Percentiles rank a stretch among this genome's conserved stretches.
phyloP scores from a whole-genome alignment of 2,888 invertebrate species.

The Drosophila peninsularis region DNA sequence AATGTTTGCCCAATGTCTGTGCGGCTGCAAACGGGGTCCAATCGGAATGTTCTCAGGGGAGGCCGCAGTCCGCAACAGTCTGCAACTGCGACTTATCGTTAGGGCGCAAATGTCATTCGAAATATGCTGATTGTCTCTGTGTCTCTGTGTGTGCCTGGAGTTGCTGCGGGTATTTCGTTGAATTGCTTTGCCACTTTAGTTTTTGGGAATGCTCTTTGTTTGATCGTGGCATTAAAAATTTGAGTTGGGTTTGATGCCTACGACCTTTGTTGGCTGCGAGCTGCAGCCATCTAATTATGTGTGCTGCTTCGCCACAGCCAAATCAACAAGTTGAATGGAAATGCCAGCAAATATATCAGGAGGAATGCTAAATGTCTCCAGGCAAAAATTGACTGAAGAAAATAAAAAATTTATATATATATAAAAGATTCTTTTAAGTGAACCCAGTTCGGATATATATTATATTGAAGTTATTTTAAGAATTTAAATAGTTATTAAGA shows the following conservation, averaged over 20 bases:
- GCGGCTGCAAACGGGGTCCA: neutral
- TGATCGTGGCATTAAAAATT: constrained; percentile 52
- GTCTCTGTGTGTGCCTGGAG: constrained; percentile 11
- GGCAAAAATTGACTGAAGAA: neutral
- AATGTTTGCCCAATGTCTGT: constrained; percentile 59
- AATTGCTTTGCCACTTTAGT: constrained; percentile 66
- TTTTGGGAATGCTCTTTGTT: constrained; percentile 57
- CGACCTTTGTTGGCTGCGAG: constrained; percentile 40
- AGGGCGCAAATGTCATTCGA: constrained; percentile 67
- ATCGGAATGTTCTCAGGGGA: constrained; percentile 74
- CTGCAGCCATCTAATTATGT: constrained; percentile 53
- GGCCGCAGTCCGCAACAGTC: constrained; percentile 41
- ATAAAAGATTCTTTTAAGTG: too few species aligned
- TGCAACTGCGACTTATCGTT: constrained; percentile 63
- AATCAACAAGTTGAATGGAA: neutral
- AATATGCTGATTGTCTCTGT: constrained; percentile 62
- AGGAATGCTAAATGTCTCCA: neutral
- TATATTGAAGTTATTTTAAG: too few species aligned
- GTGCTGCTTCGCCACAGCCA: neutral
- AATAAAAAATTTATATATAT: too few species aligned
- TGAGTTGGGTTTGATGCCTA: constrained; percentile 40
- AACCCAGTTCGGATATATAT: neutral
- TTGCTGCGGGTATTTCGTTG: constrained; percentile 49
- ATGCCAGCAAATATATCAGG: neutral
- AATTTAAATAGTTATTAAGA: too few species aligned